Conservation (phyloP, 64 coral and sea anemone species). For the Montipora capricornis region DNA sequence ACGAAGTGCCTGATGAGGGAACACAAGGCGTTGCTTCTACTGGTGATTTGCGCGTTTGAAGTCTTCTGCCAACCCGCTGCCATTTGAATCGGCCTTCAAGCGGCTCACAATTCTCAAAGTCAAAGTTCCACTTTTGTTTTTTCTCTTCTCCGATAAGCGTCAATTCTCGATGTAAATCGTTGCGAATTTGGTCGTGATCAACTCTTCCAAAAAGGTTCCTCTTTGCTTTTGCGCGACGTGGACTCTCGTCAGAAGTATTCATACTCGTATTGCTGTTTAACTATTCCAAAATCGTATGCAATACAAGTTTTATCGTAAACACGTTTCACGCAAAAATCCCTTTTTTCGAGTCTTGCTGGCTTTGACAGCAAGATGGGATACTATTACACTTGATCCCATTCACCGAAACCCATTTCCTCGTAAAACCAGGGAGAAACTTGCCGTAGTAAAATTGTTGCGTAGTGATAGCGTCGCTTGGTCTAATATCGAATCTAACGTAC, state of each 20-base stretch:
- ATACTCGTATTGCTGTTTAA: conserved; percentile 16
- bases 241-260: not conserved
- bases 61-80: conserved; percentile 62
- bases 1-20: conserved; percentile 17
- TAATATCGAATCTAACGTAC: conserved; percentile 11
- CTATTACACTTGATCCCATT: conserved; percentile 1
- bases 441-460: conserved; percentile 42
- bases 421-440: not conserved
- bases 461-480: conserved; percentile 36
- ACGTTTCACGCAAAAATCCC: not conserved
- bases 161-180: conserved; percentile 66
- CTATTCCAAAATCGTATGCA: conserved; percentile 46
- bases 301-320: conserved; percentile 17
- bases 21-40: not conserved
- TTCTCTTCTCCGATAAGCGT: conserved; percentile 58
- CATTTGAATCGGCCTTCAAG: conserved; percentile 63
- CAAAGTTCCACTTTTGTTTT: conserved; percentile 73
- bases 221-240: not conserved
- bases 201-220: conserved; percentile 73
- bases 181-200: conserved; percentile 67
- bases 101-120: conserved; percentile 76
- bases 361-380: not conserved
- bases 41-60: conserved; percentile 26
- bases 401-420: not conserved
- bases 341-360: not conserved